phyloP scores from a whole-genome alignment of 2,113 vertebrate genomes.

The Tilapia sparmanii region DNA sequence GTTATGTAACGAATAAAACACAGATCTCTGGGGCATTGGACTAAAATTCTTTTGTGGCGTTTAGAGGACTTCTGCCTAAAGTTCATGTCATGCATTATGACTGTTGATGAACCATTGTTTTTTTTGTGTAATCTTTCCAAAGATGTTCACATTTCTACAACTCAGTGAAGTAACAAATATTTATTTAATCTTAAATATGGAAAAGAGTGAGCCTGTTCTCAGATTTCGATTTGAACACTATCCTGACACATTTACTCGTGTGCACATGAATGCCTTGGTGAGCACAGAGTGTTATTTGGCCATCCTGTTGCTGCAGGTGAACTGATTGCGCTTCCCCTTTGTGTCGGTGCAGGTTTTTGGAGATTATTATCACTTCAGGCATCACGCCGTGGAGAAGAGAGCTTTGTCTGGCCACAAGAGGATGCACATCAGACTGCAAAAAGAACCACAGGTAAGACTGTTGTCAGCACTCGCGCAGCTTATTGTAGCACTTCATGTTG shows the following conservation, averaged over 20 bases:
- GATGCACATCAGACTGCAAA: constrained; percentile 77
- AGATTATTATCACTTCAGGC: constrained; percentile 92
- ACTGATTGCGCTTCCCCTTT: constrained; percentile 29
- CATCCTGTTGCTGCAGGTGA: constrained; percentile 5
- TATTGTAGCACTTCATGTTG: not conserved
- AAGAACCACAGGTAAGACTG: constrained; percentile 81
- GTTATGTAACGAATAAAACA: not conserved
- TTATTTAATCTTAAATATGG: not conserved
- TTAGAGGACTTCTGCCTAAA: not conserved
- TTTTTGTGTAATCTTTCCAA: not conserved
- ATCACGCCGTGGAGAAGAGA: constrained; percentile 82
- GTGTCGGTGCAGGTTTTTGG: constrained; percentile 82
- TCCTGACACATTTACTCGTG: not conserved
- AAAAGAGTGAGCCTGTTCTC: not conserved
- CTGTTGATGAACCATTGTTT: not conserved
- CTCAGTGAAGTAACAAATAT: not conserved
- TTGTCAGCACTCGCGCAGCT: constrained; percentile 11
- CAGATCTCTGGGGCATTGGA: not conserved
- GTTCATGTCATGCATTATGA: not conserved
- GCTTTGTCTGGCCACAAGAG: constrained; percentile 79
- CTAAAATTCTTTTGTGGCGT: not conserved
- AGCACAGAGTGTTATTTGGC: not conserved
- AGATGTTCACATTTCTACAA: not conserved
- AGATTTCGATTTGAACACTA: not conserved
- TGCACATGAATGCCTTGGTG: not conserved